phyloP scores from a whole-genome alignment of 2,888 invertebrate species.

The Ditula angustiorana region DNA sequence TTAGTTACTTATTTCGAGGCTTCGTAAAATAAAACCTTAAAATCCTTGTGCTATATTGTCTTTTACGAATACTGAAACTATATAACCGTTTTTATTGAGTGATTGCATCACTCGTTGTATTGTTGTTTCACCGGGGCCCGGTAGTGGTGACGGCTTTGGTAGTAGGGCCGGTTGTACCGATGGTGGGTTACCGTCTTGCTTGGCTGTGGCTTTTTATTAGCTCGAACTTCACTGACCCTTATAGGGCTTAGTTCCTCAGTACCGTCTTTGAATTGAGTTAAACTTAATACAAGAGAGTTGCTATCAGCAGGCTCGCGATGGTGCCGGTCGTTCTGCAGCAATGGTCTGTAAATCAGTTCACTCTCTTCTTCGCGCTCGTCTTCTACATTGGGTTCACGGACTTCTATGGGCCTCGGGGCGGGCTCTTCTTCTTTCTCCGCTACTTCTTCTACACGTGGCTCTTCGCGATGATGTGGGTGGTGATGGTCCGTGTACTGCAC shows the following conservation, averaged over 20 bases:
- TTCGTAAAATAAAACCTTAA: no score
- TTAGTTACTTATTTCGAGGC: no score
- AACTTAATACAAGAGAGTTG: background rate
- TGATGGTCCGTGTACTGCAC: slow-evolving; percentile 47
- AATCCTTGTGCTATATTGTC: no score
- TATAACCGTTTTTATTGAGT: background rate
- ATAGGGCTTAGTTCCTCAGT: background rate
- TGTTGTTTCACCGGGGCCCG: background rate
- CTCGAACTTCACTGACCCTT: slow-evolving; percentile 8
- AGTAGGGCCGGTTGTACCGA: background rate
- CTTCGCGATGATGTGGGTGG: slow-evolving; percentile 37
- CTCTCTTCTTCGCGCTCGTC: slow-evolving; percentile 36
- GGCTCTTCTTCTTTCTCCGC: no score
- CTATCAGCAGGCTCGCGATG: background rate
- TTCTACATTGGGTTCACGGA: background rate
- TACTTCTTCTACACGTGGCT: slow-evolving; percentile 20
- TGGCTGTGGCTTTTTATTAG: slow-evolving; percentile 6
- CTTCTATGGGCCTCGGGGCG: no score
- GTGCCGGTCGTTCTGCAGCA: background rate
- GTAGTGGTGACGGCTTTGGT: background rate
- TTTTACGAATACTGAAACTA: background rate
- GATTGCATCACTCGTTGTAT: background rate
- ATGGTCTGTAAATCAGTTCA: slow-evolving; percentile 9
- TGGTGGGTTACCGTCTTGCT: background rate
- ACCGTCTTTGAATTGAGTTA: background rate